Base-by-base conservation (phyloP, 2,888 invertebrate species). In the Scaptomyza flava region DNA sequence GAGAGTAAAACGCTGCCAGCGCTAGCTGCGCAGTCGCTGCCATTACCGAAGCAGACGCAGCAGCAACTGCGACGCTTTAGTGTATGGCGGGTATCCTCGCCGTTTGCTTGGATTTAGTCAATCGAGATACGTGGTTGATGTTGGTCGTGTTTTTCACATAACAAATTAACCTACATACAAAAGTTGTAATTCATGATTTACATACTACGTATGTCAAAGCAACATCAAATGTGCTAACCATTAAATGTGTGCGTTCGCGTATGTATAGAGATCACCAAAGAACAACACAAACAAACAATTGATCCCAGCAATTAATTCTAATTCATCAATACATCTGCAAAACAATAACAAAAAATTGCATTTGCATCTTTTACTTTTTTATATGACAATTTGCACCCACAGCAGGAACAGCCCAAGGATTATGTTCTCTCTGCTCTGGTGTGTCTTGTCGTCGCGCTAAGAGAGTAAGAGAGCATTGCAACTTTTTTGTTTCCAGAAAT, bases 111-210 rank as follows among this genome's bases (percentile, higher is more conserved):
- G 86, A 87, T 87, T 92, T 91, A 92, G 92, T 92, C 91, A 91
- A 91, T 92, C 92, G 91, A 91, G 90, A 89, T 90, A 91, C 92
- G 92, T 90, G 91, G 91, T 91, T 90, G 91, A 89, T 90, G 89
- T 88, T 90, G 91, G 92, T 92, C 90, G 92, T 91, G 91, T 90
- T 91, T 87, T 90, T 88, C 84, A 87, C 83, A 78, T 79, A 77
- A 80, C 79, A 79, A 68, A 64, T 53, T 68, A 74, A 70, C 57
- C 68, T 67, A 64, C 48, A 75, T 60, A 62, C 52, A 65, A 56
- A 62, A 67, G 53, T 51, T 51, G 58, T 46, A 48, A 65, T 54
- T 63, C 14, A 72, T 27, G 23, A 23, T 27, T 46, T 50, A 77
- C 47, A 66, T 62, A 59, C 66, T 66, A 63, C 67, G 68, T 63